phyloP scores from a whole-genome alignment of 2,113 vertebrate genomes.

The Tragelaphus buxtoni region DNA sequence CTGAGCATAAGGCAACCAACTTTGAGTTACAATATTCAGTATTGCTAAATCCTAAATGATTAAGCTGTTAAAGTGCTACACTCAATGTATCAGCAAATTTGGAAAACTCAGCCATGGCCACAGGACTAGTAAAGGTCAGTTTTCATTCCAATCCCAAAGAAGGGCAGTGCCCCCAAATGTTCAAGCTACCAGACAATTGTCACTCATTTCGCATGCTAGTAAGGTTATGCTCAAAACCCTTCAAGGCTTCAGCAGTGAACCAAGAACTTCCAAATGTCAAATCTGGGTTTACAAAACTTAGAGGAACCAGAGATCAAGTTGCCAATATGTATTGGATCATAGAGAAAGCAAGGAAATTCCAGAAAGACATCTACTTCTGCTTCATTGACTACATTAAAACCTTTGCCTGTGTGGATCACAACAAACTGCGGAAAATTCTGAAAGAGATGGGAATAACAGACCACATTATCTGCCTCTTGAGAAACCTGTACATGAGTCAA shows the following conservation, averaged over 20 bases:
- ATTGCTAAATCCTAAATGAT: not conserved
- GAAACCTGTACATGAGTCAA: not conserved
- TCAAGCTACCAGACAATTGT: not conserved
- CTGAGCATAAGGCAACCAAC: not conserved
- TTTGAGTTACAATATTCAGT: not conserved
- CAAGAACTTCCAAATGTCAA: not conserved
- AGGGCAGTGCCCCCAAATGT: not conserved
- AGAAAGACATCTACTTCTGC: not conserved
- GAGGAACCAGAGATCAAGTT: not conserved
- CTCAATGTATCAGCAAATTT: not conserved
- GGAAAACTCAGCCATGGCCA: not conserved
- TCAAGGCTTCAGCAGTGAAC: not conserved
- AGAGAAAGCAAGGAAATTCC: not conserved
- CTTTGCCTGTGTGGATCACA: not conserved
- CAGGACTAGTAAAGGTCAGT: not conserved
- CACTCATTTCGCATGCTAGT: not conserved
- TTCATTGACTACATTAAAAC: not conserved
- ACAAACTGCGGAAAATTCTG: not conserved
- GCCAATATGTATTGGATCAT: not conserved
- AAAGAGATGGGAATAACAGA: not conserved
- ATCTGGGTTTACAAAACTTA: not conserved
- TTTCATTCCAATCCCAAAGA: not conserved
- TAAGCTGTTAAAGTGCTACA: not conserved
- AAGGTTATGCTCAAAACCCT: not conserved
- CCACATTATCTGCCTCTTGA: not conserved